Base-by-base conservation (phyloP, 2,888 invertebrate genomes). In the Aphodius granarius region DNA sequence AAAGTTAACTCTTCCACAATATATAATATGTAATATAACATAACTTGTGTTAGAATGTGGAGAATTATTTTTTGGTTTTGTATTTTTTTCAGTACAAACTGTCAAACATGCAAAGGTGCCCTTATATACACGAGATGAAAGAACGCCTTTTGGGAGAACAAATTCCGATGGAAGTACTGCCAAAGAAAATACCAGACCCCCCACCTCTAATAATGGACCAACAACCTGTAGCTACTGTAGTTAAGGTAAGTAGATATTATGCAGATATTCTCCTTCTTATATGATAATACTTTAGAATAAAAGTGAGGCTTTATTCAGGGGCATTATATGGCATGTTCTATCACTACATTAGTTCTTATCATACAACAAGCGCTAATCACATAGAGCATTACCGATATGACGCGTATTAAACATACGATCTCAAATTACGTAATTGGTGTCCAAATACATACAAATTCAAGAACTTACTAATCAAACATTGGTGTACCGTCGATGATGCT, bases 91-190 rank as follows among this genome's bases (percentile, higher is more conserved):
- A 87, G 87, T 86, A 86, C 79, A 86, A 85, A 83, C 81, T 85
- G 77, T 83, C 90, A 90, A 92, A 91, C 88, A 94, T 94, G 94
- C 94, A 94, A 91, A 92, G 95, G 89, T 95, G 95, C 90, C 95
- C 95, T 85, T 95, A 95, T 90, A 93, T 95, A 89, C 94, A 95
- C 91, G 95, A 95, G 92, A 95, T 95, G 95, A 95, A 95, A 90
- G 95, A 95, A 92, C 94, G 95, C 85, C 90, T 95, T 89, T 91
- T 95, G 83, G 93, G 93, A 85, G 91, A 93, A 86, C 91, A 91
- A 85, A 87, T 91, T 84, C 91, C 91, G 81, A 89, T 91, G 89
- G 91, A 91, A 83, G 89, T 89, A 83, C 88, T 91, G 84, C 87
- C 89, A 76, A 90, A 89, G 83, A 86, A 88, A 83, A 83, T 86